Percentiles rank a stretch among this genome's conserved stretches.
These are phyloP conservation scores for Hypotaenidia philippensis DNA, from an alignment of 2,797 vertebrate species.

Conservation along the genomic window DNA sequence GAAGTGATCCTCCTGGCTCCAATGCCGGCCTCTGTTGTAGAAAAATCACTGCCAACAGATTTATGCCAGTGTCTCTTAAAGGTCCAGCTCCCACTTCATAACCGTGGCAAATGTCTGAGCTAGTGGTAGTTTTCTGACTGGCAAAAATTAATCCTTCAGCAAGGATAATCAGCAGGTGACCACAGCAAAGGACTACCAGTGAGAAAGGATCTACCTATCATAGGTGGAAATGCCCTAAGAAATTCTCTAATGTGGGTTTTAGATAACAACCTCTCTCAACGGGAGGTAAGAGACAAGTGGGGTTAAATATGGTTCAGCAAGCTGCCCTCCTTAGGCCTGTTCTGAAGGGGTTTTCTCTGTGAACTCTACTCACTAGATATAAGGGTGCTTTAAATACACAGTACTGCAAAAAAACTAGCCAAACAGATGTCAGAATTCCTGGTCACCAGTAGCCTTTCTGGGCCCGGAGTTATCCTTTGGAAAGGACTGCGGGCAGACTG, in stretches of 20 bases:
- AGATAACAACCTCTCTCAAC: not conserved
- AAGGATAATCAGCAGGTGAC: not conserved
- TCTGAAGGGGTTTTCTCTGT: not conserved
- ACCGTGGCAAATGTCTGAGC: not conserved
- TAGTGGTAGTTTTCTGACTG: not conserved
- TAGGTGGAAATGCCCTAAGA: not conserved
- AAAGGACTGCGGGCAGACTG: not conserved
- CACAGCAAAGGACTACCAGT: not conserved
- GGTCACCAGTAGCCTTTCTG: not conserved
- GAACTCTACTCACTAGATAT: not conserved
- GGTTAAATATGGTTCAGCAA: not conserved
- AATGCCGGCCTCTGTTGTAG: not conserved
- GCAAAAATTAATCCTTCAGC: not conserved
- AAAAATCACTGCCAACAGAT: not conserved
- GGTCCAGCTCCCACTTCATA: not conserved
- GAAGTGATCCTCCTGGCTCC: not conserved
- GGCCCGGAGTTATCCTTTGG: not conserved
- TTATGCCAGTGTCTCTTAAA: not conserved
- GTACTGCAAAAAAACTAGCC: not conserved
- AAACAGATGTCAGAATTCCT: not conserved
- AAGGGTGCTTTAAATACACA: not conserved
- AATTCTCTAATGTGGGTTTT: not conserved
- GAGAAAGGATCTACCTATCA: not conserved
- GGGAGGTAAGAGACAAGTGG: not conserved
- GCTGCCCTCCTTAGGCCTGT: not conserved